phyloP scores from a whole-genome alignment of 2,797 vertebrate species.

The Echeneis naucrates region DNA sequence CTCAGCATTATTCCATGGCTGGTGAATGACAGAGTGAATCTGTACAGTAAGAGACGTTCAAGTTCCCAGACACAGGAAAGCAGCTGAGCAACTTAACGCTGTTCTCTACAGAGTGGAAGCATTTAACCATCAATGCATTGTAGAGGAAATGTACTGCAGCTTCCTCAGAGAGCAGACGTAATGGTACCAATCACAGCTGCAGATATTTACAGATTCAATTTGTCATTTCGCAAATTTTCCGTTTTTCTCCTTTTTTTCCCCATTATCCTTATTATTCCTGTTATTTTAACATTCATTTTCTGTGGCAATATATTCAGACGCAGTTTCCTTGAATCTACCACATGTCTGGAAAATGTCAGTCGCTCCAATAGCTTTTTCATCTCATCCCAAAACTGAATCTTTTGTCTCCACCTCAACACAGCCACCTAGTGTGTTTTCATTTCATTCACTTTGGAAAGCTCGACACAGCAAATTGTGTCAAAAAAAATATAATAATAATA shows the following conservation, averaged over 20 bases:
- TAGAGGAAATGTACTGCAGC: not conserved
- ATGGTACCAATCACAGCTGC: not conserved
- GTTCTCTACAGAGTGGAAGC: not conserved
- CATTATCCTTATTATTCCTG: too few relatives aligned
- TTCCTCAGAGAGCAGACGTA: not conserved
- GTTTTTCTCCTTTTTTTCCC: not conserved
- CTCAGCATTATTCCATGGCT: conserved; percentile 52
- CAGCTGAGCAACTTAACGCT: conserved; percentile 24
- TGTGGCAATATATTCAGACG: not conserved
- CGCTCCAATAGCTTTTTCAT: not conserved
- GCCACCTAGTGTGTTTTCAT: not conserved
- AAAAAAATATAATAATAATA: not conserved
- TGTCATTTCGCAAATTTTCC: not conserved
- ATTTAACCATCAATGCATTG: not conserved
- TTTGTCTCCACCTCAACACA: not conserved
- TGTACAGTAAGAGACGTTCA: conserved; percentile 7
- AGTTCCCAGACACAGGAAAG: conserved; percentile 24
- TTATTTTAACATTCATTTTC: not conserved
- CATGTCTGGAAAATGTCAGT: not conserved
- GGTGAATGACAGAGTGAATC: conserved; percentile 13
- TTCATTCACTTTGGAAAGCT: not conserved
- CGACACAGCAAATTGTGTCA: not conserved
- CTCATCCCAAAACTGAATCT: too few relatives aligned
- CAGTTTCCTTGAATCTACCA: too few relatives aligned
- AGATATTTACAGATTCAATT: not conserved